Percentiles rank a stretch among this genome's conserved stretches.
Conservation (phyloP, 2,888 invertebrate genomes). For the Drosophila subquinaria region DNA sequence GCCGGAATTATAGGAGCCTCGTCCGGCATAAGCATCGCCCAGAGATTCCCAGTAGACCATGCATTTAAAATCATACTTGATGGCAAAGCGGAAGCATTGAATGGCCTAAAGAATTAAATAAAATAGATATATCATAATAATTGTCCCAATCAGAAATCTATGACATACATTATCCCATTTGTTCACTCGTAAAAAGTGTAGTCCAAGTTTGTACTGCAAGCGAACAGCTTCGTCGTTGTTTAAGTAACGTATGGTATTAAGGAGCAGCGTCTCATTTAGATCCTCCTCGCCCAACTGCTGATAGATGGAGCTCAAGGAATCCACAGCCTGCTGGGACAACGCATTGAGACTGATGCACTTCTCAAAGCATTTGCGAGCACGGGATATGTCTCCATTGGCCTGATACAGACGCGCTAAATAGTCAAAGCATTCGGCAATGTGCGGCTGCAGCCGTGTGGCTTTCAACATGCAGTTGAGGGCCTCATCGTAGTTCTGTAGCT, state of each 20-base stretch:
- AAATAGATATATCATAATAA: not conserved
- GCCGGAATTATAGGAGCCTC: constrained; percentile 96
- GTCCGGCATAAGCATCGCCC: constrained; percentile 94
- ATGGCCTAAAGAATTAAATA: constrained; percentile 87
- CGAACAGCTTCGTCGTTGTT: constrained; percentile 88
- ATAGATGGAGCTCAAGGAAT: constrained; percentile 91
- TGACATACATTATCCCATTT: constrained; percentile 87
- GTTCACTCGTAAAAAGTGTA: constrained; percentile 91
- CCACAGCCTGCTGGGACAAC: constrained; percentile 89
- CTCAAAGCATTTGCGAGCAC: constrained; percentile 93
- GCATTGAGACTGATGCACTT: constrained; percentile 92
- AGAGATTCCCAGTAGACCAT: constrained; percentile 94
- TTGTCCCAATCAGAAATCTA: not conserved
- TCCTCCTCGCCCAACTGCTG: constrained; percentile 88
- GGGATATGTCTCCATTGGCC: constrained; percentile 88
- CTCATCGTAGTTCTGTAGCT: constrained; percentile 87
- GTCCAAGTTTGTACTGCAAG: constrained; percentile 93
- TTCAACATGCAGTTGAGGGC: constrained; percentile 89
- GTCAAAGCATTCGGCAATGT: constrained; percentile 90
- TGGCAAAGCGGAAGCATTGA: constrained; percentile 90
- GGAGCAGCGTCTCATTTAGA: constrained; percentile 74
- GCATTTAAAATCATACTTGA: constrained; percentile 89
- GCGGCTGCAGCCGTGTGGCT: constrained; percentile 91
- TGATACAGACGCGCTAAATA: constrained; percentile 92
- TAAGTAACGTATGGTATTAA: constrained; percentile 86